Percentiles rank a stretch among this genome's conserved stretches.
Evolutionary conservation across 2,888 invertebrate species (phyloP).

Genomic region (Diarsia brunnea): DNA sequence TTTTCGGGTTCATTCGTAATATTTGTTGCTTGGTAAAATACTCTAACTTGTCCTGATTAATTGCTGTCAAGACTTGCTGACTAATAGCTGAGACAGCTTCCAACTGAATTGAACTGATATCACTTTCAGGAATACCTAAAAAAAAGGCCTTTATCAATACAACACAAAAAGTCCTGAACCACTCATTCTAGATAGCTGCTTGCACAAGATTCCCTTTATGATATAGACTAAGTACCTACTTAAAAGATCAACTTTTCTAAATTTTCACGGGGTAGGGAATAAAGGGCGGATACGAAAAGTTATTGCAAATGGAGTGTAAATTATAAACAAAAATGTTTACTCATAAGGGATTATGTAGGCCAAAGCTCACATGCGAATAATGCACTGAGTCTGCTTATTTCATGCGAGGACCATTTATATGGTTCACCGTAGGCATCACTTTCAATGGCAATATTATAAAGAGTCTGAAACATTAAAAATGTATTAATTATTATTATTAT

Average conservation of each 20-base stretch:
- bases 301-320: not conserved
- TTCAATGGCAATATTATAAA: slow-evolving; percentile 82
- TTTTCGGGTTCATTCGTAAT: slow-evolving; percentile 79
- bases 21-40: slow-evolving; percentile 86
- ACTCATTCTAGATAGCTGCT: not conserved
- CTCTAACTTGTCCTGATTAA: slow-evolving; percentile 80
- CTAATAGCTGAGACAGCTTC: slow-evolving; percentile 84
- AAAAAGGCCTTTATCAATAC: not conserved
- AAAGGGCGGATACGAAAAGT: not conserved
- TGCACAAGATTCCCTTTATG: not conserved
- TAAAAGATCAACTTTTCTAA: not conserved
- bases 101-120: slow-evolving; percentile 82
- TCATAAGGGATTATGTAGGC: not conserved
- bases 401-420: slow-evolving; percentile 86
- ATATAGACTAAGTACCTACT: not conserved
- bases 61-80: slow-evolving; percentile 77
- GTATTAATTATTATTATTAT: not conserved
- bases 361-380: slow-evolving; percentile 80
- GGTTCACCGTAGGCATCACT: slow-evolving; percentile 83
- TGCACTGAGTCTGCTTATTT: slow-evolving; percentile 77
- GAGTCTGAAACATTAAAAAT: slow-evolving; percentile 74
- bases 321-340: slow-evolving; percentile 6
- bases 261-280: not conserved
- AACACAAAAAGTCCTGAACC: not conserved
- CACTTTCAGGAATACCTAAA: slow-evolving; percentile 79